These are phyloP conservation scores for Adoxophyes honmai DNA, from an alignment of 1,140 invertebrate species.

Conservation along the genomic window DNA sequence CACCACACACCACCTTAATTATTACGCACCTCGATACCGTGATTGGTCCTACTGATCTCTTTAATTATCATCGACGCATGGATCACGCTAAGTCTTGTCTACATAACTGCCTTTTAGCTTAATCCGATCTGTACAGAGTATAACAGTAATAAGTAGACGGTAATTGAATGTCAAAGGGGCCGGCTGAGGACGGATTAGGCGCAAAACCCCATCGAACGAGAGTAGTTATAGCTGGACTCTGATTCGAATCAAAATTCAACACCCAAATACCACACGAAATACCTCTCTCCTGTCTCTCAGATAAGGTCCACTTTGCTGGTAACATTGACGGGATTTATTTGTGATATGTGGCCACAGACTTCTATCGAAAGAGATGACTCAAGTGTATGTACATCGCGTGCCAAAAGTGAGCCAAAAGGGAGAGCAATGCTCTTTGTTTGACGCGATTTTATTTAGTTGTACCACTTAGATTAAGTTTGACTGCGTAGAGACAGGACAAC, in stretches of 20 bases:
- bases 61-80: slow-evolving; percentile 36
- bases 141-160: slow-evolving; percentile 59
- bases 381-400: too few species aligned
- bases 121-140: slow-evolving; percentile 47
- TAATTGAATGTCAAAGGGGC: slow-evolving; percentile 64
- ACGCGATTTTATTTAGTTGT: too few species aligned
- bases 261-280: not conserved
- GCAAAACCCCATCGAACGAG: not conserved
- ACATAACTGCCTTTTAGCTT: slow-evolving; percentile 64
- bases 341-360: too few species aligned
- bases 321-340: not conserved
- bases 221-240: not conserved
- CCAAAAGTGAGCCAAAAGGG: too few species aligned
- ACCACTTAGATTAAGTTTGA: too few species aligned
- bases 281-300: too few species aligned
- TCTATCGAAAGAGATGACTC: too few species aligned
- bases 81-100: slow-evolving; percentile 43
- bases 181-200: slow-evolving; percentile 40
- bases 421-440: too few species aligned
- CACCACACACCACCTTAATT: too few species aligned
- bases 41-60: slow-evolving; percentile 14
- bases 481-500: too few species aligned
- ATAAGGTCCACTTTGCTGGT: not conserved
- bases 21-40: too few species aligned
- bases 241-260: slow-evolving; percentile 11